Evolutionary conservation across 2,113 vertebrate species (phyloP).

Genomic region (Etheostoma cragini): DNA sequence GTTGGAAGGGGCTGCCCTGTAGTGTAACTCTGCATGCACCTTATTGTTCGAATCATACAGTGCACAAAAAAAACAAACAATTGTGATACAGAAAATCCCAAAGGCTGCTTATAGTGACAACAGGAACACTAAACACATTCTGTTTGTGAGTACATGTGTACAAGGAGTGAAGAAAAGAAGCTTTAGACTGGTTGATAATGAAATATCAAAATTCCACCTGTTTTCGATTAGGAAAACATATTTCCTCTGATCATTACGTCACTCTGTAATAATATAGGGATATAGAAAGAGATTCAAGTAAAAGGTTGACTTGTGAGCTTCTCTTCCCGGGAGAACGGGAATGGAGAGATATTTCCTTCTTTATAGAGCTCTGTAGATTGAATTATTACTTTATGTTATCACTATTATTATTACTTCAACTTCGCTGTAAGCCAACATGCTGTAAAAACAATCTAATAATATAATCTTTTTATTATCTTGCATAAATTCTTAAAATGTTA

Average conservation of each 20-base stretch:
- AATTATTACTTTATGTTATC: no score
- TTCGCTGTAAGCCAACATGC: conserved; percentile 28
- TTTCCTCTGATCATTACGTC: conserved; percentile 9
- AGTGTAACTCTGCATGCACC: conserved; percentile 35
- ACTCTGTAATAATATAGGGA: neutral
- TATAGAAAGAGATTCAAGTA: conserved; percentile 6
- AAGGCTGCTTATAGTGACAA: neutral
- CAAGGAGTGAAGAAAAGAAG: neutral
- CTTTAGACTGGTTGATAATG: neutral
- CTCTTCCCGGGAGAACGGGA: no score
- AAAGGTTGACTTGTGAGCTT: conserved; percentile 13
- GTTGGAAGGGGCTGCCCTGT: conserved; percentile 51
- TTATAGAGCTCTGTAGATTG: no score
- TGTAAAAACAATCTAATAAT: conserved; percentile 24
- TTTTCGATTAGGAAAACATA: conserved; percentile 11
- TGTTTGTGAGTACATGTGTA: neutral
- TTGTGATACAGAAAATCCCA: neutral
- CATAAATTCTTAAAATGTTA: conserved; percentile 22
- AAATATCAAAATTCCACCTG: neutral
- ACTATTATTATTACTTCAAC: no score
- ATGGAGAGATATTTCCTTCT: no score
- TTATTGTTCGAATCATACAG: conserved; percentile 18
- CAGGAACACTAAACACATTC: neutral
- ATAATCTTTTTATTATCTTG: neutral
- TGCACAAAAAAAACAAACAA: neutral